Evolutionary conservation across 2,113 vertebrate genomes (phyloP), one percentile per base, ranked within the genome.

Genomic region (Accipiter cooperii): DNA sequence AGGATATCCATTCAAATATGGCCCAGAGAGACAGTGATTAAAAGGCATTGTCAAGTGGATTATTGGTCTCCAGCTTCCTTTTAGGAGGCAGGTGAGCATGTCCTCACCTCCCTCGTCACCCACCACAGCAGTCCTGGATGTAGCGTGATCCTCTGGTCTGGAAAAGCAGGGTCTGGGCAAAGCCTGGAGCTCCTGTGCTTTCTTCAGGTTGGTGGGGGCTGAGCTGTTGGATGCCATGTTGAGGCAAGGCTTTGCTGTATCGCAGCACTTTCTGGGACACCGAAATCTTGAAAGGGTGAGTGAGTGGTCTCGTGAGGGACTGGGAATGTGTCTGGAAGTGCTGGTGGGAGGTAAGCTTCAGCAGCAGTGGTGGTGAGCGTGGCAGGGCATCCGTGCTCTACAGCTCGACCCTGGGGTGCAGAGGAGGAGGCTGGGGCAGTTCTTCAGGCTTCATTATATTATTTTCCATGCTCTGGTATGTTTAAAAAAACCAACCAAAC

Each of bases 341-440:
- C 79, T 52, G 65, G 33, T 42, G 55, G 34, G 51, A 70, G 34
- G n/a, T 17, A 0, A 60, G n/a, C 47, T 60, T 36, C 55, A 18
- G 76, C 75, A 61, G 60, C 55, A 29, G 24, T 3, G 40, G 31
- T 40, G 13, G 4, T 3, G 51, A 89, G 17, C 4, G 0, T 44
- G n/a, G 33, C 60, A 57, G 70, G 29, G 52, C 25, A 28, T 31
- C 60, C 0, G 0, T 25, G 66, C 49, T 33, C 40, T 19, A 2
- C 71, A 86, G 63, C 63, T 68, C 7, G 0, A 5, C 34, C 65
- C 14, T 11, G 24, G 33, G 36, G 3, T 29, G 66, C 61, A 21
- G 34, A 29, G 3, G 3, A 15, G 16, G 18, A 55, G 44, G 21
- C 51, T 60, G 65, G 24, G 8, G 22, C 26, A 13, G 5, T 10